Evolutionary conservation across 2,113 vertebrate genomes (phyloP).

Genomic region (Ardeotis arabs): DNA sequence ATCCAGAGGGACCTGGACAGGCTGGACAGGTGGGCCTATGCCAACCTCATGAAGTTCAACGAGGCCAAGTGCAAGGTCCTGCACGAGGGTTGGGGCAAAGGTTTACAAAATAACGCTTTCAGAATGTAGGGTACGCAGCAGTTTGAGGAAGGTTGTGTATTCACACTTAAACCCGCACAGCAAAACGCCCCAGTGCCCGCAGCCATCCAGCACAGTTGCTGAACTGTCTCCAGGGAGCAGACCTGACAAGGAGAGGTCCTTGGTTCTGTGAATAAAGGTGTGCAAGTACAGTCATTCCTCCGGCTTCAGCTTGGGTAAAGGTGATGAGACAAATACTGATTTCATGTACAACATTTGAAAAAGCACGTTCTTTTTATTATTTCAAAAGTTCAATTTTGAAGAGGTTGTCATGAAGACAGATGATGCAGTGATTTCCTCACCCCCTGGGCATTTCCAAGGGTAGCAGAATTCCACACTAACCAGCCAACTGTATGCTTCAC

Average conservation of each 20-base stretch:
- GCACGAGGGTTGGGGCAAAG: not conserved
- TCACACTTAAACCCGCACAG: not conserved
- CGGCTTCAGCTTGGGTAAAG: not conserved
- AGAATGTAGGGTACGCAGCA: not conserved
- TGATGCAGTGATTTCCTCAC: not conserved
- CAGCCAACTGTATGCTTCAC: not conserved
- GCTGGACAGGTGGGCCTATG: no score
- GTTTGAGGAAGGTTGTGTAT: not conserved
- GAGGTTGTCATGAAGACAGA: not conserved
- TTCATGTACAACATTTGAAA: not conserved
- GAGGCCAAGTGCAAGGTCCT: no score
- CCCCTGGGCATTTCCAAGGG: not conserved
- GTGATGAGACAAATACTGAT: not conserved
- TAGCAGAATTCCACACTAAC: not conserved
- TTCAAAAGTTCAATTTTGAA: not conserved
- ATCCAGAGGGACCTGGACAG: no score
- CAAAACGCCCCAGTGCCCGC: rapidly evolving
- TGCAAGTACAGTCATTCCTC: not conserved
- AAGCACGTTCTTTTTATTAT: not conserved
- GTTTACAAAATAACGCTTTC: not conserved
- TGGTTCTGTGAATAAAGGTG: not conserved
- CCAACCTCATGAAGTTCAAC: no score
- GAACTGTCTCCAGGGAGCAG: not conserved
- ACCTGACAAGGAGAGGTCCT: not conserved
- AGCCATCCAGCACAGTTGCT: not conserved